phyloP scores from a whole-genome alignment of 2,888 invertebrate species.

The Coenonympha arcania region DNA sequence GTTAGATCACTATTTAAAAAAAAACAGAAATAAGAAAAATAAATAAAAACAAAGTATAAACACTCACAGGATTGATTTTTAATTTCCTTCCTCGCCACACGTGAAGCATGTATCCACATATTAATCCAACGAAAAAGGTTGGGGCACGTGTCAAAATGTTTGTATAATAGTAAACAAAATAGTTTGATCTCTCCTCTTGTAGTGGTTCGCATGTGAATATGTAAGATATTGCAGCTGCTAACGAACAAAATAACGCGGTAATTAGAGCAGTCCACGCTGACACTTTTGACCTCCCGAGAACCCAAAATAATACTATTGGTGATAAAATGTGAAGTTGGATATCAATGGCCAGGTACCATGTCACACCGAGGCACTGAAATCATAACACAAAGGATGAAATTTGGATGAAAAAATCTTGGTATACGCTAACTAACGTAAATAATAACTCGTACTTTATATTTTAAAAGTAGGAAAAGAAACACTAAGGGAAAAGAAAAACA shows the following conservation, averaged over 20 bases:
- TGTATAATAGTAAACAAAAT: constrained; percentile 36
- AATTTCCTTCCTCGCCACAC: constrained; percentile 36
- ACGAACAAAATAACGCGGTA: constrained; percentile 16
- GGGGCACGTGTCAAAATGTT: constrained; percentile 45
- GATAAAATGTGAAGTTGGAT: constrained; percentile 34
- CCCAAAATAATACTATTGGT: constrained; percentile 33
- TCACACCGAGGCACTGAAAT: constrained; percentile 31
- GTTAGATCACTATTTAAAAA: no score
- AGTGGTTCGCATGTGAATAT: constrained; percentile 9
- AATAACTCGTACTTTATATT: no score
- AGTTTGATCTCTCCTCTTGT: background rate
- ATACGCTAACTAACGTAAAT: no score
- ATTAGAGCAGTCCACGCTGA: constrained; percentile 27
- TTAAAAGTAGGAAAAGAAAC: no score
- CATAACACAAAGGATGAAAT: background rate
- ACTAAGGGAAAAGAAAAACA: no score
- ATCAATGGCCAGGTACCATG: constrained; percentile 35
- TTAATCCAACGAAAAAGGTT: constrained; percentile 41
- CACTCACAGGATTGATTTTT: constrained; percentile 31
- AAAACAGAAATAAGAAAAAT: no score
- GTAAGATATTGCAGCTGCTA: constrained; percentile 33
- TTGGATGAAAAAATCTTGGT: background rate
- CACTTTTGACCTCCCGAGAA: constrained; percentile 26
- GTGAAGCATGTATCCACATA: constrained; percentile 53
- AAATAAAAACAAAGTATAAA: background rate